These are phyloP conservation scores for Dorcus parallelipipedus DNA, from an alignment of 2,888 invertebrate species.

Conservation along the genomic window DNA sequence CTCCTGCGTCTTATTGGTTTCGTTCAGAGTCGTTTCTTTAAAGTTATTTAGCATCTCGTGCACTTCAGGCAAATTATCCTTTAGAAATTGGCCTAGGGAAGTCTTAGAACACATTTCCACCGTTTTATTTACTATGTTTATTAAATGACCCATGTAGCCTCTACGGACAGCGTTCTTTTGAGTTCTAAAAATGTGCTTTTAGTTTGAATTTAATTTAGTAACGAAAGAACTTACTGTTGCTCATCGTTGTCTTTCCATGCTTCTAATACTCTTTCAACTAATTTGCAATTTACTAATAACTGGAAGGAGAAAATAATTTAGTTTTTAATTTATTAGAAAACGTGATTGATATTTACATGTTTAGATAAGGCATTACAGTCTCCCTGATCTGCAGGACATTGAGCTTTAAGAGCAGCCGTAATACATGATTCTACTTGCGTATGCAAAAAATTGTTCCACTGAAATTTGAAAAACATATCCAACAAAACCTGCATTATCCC, in stretches of 20 bases:
- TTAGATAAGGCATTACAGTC: slow-evolving; percentile 52
- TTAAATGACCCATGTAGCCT: slow-evolving; percentile 67
- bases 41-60: slow-evolving; percentile 45
- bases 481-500: slow-evolving; percentile 64
- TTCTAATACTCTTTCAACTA: slow-evolving; percentile 76
- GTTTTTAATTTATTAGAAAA: background rate
- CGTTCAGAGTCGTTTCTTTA: slow-evolving; percentile 39
- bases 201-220: background rate
- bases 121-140: slow-evolving; percentile 59
- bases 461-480: slow-evolving; percentile 85
- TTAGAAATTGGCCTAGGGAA: slow-evolving; percentile 55
- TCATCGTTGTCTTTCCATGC: slow-evolving; percentile 78
- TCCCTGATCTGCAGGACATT: slow-evolving; percentile 37
- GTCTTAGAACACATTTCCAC: slow-evolving; percentile 54
- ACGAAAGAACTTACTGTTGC: slow-evolving; percentile 63
- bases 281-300: slow-evolving; percentile 66
- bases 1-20: slow-evolving; percentile 42
- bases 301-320: slow-evolving; percentile 25
- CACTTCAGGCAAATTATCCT: slow-evolving; percentile 52
- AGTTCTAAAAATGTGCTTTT: slow-evolving; percentile 39
- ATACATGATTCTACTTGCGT: slow-evolving; percentile 82
- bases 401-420: slow-evolving; percentile 60
- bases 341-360: slow-evolving; percentile 48
- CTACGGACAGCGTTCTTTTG: slow-evolving; percentile 55
- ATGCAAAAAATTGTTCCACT: slow-evolving; percentile 95